Evolutionary conservation across 1,140 invertebrate genomes (phyloP), one percentile per base, ranked within the genome.

Genomic region (Trichonephila clavipes): DNA sequence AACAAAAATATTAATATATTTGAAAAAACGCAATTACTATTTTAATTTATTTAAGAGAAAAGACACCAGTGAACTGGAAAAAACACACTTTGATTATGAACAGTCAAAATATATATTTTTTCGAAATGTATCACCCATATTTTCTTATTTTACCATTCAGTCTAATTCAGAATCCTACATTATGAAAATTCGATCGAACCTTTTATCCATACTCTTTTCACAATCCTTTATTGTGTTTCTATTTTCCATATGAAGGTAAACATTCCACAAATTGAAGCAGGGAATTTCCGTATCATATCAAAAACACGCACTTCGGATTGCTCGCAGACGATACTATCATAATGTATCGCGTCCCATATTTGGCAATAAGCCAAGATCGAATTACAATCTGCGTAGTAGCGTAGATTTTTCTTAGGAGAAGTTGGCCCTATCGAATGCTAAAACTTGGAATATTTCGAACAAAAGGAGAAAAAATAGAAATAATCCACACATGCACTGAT

Each of bases 361-460:
- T 88, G 87, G 87, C 87, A 62, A 64, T 51, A 44, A 14, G 87
- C 87, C 87, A 88, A 69, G 87, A 88, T 88, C 87, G 87, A 88
- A 88, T 88, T 88, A 44, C 87, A 64, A 62, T 88, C 87, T 88
- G 87, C 62, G 87, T 59, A 24, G 87, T 14, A 77, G 72, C 14
- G 28, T 77, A 19, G 12, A 64, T n/a, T 86, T 86, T 86, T 16
- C 59, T 18, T 5, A 16, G 6, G n/a, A 19, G 16, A 28, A 86
- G 24, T 34, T 16, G 85, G 62, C 24, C 58, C 59, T 34, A 18
- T 34, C 24, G 72, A 34, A 34, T 40, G 24, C 10, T 28, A 28
- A 28, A 59, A 62, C n/a, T 18, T 34, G 59, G 61, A 44, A n/a
- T 86, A 34, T 18, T 34, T 40, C 8, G 1, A n/a, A 34, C 4